These are phyloP conservation scores for Leptinotarsa haldemani DNA, from an alignment of 2,888 invertebrate species.

Conservation along the genomic window DNA sequence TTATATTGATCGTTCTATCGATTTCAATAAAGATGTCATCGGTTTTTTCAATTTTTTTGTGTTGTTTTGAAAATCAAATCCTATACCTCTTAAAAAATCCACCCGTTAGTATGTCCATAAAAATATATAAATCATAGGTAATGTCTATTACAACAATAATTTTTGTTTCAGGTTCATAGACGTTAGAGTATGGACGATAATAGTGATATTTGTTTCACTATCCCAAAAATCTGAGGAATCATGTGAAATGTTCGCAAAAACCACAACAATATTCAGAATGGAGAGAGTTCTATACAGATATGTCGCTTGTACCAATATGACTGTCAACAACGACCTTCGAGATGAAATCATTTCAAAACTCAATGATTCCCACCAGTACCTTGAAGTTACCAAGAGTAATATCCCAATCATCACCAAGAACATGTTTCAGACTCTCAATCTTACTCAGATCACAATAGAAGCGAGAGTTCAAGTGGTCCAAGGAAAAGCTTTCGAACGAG, in stretches of 20 bases:
- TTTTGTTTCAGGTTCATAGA: slow-evolving; percentile 4
- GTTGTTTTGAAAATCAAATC: too few species aligned
- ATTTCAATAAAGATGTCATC: too few species aligned
- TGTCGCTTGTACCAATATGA: slow-evolving; percentile 35
- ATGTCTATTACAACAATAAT: too few species aligned
- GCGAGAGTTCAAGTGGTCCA: slow-evolving; percentile 34
- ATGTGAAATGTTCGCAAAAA: slow-evolving; percentile 33
- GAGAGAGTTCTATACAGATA: slow-evolving; percentile 32
- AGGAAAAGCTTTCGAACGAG: slow-evolving; percentile 32
- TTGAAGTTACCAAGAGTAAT: slow-evolving; percentile 31
- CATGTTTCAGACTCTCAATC: slow-evolving; percentile 30
- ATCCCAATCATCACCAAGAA: slow-evolving; percentile 34
- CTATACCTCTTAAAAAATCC: too few species aligned
- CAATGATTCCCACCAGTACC: slow-evolving; percentile 20
- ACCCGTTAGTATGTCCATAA: too few species aligned
- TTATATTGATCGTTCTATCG: too few species aligned
- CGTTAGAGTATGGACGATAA: slow-evolving; percentile 14
- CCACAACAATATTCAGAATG: slow-evolving; percentile 21
- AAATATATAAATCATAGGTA: too few species aligned
- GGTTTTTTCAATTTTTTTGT: too few species aligned
- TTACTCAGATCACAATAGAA: slow-evolving; percentile 28
- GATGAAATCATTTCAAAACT: slow-evolving; percentile 25
- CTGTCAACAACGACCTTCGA: slow-evolving; percentile 19
- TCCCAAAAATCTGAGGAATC: slow-evolving; percentile 22
- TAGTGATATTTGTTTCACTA: slow-evolving; percentile 1